phyloP scores from a whole-genome alignment of 2,888 invertebrate species.

The Linyphia triangularis region DNA sequence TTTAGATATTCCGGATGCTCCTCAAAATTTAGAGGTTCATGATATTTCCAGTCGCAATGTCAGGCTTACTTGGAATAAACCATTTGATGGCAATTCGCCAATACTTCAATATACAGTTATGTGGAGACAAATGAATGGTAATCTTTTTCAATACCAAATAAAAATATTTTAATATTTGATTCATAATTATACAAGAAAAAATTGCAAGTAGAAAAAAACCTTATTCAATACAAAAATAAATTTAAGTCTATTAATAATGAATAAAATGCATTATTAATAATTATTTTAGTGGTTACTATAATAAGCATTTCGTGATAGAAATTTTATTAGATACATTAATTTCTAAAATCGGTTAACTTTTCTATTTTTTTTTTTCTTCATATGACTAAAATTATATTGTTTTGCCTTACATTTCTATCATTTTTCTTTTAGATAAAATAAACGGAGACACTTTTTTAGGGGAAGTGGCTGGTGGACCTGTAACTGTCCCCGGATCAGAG shows the following conservation, averaged over 20 bases:
- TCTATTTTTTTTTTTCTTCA: too few species aligned
- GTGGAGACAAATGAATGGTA: slow-evolving; percentile 71
- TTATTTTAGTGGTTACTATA: too few species aligned
- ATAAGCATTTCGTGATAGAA: too few species aligned
- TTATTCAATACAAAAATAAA: too few species aligned
- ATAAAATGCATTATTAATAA: too few species aligned
- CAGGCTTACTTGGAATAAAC: slow-evolving; percentile 79
- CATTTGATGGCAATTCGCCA: slow-evolving; percentile 80
- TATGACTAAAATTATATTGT: neutral
- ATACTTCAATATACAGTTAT: slow-evolving; percentile 78
- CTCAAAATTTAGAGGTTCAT: slow-evolving; percentile 78
- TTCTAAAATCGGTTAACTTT: too few species aligned
- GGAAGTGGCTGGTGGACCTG: slow-evolving; percentile 53
- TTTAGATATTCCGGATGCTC: slow-evolving; percentile 79
- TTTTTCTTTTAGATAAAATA: slow-evolving; percentile 57
- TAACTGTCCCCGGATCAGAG: slow-evolving; percentile 68
- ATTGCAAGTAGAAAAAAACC: too few species aligned
- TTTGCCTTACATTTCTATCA: neutral
- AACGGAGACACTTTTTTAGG: slow-evolving; percentile 44
- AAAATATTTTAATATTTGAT: too few species aligned
- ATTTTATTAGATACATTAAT: too few species aligned
- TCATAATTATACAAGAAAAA: too few species aligned
- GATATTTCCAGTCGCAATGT: slow-evolving; percentile 78
- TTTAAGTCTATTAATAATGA: too few species aligned
- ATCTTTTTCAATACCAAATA: too few species aligned